Percentiles rank a stretch among this genome's conserved stretches.
These are phyloP conservation scores for Pristionchus maxplancki DNA, from an alignment of 2,888 invertebrate genomes.

Conservation along the genomic window DNA sequence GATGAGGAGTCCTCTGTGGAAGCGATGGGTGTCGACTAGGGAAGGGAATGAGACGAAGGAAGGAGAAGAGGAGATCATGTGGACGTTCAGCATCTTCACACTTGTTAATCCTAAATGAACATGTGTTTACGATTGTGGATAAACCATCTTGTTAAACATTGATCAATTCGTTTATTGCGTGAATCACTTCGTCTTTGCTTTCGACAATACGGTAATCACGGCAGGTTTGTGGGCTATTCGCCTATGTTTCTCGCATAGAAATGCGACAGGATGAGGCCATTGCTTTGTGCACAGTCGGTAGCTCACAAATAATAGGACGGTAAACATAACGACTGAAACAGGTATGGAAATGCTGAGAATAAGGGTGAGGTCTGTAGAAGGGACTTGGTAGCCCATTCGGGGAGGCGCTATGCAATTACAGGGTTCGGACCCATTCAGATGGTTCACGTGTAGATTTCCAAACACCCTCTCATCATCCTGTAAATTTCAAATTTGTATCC, in stretches of 20 bases:
- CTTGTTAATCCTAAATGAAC: background rate
- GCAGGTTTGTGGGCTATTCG: background rate
- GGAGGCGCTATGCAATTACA: background rate
- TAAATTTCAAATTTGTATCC: background rate
- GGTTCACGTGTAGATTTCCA: background rate
- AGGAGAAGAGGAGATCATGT: slow-evolving; percentile 3
- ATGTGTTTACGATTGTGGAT: background rate
- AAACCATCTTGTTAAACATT: background rate
- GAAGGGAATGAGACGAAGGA: background rate
- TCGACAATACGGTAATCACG: background rate
- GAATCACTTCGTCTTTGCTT: background rate
- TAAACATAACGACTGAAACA: background rate
- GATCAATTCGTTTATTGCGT: background rate
- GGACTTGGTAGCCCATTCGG: background rate
- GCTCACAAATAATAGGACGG: background rate
- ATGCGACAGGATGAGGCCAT: background rate
- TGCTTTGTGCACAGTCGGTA: background rate
- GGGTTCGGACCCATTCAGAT: background rate
- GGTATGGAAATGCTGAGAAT: background rate
- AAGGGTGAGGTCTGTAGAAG: background rate
- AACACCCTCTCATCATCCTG: background rate
- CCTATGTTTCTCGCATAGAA: background rate
- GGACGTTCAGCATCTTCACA: background rate
- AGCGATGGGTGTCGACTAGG: background rate
- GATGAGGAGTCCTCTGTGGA: background rate